These are phyloP conservation scores for Diprion similis DNA, from an alignment of 1,140 invertebrate genomes.

Conservation along the genomic window DNA sequence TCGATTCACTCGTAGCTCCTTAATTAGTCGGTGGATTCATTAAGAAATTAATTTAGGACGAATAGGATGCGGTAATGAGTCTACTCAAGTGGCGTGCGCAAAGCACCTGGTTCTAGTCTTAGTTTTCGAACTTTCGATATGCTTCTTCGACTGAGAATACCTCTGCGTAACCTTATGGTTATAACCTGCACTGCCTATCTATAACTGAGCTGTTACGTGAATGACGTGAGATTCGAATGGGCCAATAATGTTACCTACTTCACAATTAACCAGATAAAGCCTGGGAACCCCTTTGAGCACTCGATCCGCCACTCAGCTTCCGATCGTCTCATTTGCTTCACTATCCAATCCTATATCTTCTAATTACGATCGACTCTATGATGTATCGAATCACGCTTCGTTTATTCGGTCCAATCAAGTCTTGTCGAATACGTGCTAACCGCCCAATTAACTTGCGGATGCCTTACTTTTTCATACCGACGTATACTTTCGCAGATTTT, in stretches of 20 bases:
- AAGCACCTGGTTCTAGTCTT: neutral
- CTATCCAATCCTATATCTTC: no score
- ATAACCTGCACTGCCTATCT: neutral
- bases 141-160: no score
- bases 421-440: no score
- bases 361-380: no score
- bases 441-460: no score
- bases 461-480: no score
- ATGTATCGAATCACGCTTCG: no score
- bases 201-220: neutral
- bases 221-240: neutral
- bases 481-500: no score
- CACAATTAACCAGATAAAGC: conserved; percentile 1
- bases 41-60: conserved; percentile 44
- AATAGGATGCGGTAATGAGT: conserved; percentile 27
- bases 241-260: neutral
- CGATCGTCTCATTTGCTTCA: no score
- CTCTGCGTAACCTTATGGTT: no score
- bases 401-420: no score
- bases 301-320: no score
- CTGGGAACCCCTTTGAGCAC: neutral
- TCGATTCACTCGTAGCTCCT: conserved; percentile 51
- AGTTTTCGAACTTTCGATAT: neutral
- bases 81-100: neutral
- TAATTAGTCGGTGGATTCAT: conserved; percentile 56